Percentiles rank a stretch among this genome's conserved stretches.
Conservation (phyloP, 2,113 vertebrate species). For the Anguilla japonica region DNA sequence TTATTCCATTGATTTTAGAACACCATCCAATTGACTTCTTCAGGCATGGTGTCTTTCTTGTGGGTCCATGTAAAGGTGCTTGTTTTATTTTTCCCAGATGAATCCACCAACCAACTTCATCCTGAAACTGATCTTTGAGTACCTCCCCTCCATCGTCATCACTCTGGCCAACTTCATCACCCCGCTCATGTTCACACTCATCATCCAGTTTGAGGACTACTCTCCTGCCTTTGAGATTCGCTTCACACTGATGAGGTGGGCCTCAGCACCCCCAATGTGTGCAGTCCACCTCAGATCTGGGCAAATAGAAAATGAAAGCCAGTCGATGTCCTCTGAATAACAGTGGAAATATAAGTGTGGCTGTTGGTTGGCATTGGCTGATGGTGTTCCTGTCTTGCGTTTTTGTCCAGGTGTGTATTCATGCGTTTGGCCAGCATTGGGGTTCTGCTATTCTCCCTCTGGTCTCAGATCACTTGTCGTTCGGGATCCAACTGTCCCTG, state of each 20-base stretch:
- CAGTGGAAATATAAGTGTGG: neutral
- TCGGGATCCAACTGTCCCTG: conserved; percentile 66
- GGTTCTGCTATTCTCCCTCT: conserved; percentile 86
- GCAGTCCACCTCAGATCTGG: neutral
- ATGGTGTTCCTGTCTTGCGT: neutral
- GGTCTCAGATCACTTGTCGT: conserved; percentile 83
- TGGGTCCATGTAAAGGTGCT: neutral
- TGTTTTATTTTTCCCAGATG: conserved; percentile 14
- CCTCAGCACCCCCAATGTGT: neutral
- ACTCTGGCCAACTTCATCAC: conserved; percentile 87
- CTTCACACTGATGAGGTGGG: conserved; percentile 87
- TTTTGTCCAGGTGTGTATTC: conserved; percentile 82
- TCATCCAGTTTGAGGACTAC: conserved; percentile 89
- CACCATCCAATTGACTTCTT: neutral
- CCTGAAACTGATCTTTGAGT: conserved; percentile 79
- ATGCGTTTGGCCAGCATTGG: conserved; percentile 88
- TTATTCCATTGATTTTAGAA: neutral
- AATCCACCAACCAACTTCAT: conserved; percentile 56
- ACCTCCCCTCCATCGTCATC: conserved; percentile 94
- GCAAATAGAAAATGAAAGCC: neutral
- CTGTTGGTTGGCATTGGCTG: neutral
- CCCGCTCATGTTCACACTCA: conserved; percentile 79
- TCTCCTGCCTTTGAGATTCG: conserved; percentile 89
- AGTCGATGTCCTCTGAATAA: neutral
- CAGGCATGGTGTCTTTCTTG: neutral